Evolutionary conservation across 2,888 invertebrate genomes (phyloP).

Genomic region (Notodonta ziczac): DNA sequence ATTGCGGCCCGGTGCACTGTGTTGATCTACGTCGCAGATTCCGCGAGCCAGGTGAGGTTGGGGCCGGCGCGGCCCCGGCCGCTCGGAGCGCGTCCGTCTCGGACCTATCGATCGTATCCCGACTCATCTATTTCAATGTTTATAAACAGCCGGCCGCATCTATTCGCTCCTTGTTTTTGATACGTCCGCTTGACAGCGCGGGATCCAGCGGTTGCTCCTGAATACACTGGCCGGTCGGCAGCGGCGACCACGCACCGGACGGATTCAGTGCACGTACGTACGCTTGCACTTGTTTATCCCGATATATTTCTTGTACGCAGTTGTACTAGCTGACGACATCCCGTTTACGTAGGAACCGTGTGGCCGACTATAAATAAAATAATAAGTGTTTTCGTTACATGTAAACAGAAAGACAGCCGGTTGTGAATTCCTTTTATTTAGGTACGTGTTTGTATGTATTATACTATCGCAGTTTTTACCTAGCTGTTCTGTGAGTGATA

Average conservation of each 20-base stretch:
- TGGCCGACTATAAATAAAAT: constrained; percentile 50
- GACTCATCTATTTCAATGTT: constrained; percentile 70
- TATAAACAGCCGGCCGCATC: constrained; percentile 81
- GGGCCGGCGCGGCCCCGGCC: constrained; percentile 65
- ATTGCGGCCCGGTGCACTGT: constrained; percentile 52
- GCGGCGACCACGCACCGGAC: constrained; percentile 46
- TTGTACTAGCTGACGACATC: constrained; percentile 45
- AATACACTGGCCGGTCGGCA: constrained; percentile 55
- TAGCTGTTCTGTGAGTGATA: too few species aligned
- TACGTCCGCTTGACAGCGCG: constrained; percentile 55
- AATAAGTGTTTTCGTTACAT: constrained; percentile 38
- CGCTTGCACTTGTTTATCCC: constrained; percentile 57
- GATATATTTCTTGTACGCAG: constrained; percentile 42
- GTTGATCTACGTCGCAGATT: constrained; percentile 53
- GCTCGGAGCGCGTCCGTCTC: constrained; percentile 54
- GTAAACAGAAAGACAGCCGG: constrained; percentile 41
- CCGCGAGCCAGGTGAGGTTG: constrained; percentile 67
- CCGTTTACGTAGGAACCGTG: constrained; percentile 45
- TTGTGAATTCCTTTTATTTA: constrained; percentile 13
- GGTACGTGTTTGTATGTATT: not conserved
- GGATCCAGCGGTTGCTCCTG: constrained; percentile 58
- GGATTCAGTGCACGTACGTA: constrained; percentile 70
- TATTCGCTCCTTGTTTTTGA: constrained; percentile 70
- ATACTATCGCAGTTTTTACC: not conserved
- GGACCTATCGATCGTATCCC: constrained; percentile 68